Base-by-base conservation (phyloP, 2,797 vertebrate genomes). In the Echeneis naucrates region DNA sequence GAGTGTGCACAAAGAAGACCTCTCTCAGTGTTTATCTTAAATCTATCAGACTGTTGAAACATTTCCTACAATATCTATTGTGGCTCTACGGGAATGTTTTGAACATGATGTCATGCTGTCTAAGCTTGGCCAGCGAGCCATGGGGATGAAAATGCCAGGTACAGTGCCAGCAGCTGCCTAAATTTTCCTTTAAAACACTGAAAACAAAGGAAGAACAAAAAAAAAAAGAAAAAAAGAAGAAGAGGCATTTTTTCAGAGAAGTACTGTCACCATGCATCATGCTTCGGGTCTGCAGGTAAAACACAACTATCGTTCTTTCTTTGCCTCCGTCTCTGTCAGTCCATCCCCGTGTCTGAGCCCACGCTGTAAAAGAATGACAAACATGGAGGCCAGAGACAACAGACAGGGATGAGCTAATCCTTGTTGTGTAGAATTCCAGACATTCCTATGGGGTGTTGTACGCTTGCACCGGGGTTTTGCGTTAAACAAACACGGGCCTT, bases 391-490 rank as follows among this genome's bases (percentile, higher is more conserved):
- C 80, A 82, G 78, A 90, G 89, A 90, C 89, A 92, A 92, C 91
- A 93, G 87, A 76, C 85, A 89, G 87, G 87, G 85, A 92, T 92
- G 91, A 93, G 91, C 89, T 93, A 93, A 93, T 92, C 91, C 85
- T 80, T 91, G 92, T 92, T 92, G 86, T 93, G 90, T 84, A 81
- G 87, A 89, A 92, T 93, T 94, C 92, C 91, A 87, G 78, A 88
- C 92, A 94, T 93, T 92, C 92, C 90, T 21, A 85, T 80, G 77
- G 74, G 88, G 86, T 88, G 91, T 90, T 92, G 89, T 85, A 87
- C 16, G 37, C 89, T 84, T 69, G 58, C 51, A 59, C 81, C 26
- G 55, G 80, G 80, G 88, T 75, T 93, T 91, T 87, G 82, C 77
- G 4, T 86, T 84, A 81, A 54, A 77, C 87, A 90, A 88, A 89